Conservation (phyloP, 2,797 vertebrate species). For the Gymnocypris eckloni region DNA sequence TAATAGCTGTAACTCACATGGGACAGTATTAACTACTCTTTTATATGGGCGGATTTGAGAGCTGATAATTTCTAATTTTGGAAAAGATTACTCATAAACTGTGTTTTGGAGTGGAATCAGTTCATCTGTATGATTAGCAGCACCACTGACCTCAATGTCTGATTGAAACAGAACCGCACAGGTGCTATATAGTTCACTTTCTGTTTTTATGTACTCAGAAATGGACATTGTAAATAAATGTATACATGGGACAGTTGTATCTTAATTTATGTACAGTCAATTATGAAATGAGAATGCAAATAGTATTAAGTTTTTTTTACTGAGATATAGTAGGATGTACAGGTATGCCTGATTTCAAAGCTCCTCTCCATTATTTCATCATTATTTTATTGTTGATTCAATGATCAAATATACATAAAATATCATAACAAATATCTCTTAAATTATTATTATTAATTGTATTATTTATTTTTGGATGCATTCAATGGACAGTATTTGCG, state of each 20-base stretch:
- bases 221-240: background rate
- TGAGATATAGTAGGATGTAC: background rate
- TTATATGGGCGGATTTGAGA: slow-evolving; percentile 54
- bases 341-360: background rate
- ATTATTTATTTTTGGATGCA: background rate
- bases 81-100: slow-evolving; percentile 63
- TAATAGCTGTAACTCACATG: slow-evolving; percentile 50
- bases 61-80: slow-evolving; percentile 64
- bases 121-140: slow-evolving; percentile 56
- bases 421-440: no score
- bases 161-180: slow-evolving; percentile 46
- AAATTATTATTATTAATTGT: background rate
- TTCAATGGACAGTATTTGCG: background rate
- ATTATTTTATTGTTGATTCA: slow-evolving; percentile 3
- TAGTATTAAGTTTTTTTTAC: background rate
- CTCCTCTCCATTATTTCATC: background rate
- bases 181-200: slow-evolving; percentile 3
- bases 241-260: slow-evolving; percentile 38
- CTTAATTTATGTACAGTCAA: slow-evolving; percentile 42
- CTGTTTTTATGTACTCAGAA: background rate
- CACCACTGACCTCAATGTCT: slow-evolving; percentile 54
- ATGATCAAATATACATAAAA: background rate
- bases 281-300: background rate
- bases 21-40: slow-evolving; percentile 62
- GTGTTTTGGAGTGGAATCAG: slow-evolving; percentile 53